Conservation (phyloP, 2,113 vertebrate genomes). For the crab-eating macaque (Macaca fascicularis) region T2T-MFA8v1.1 NC_088380.1:143103001-143103500, state of each 20-base stretch:
- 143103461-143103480: background rate
- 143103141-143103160: background rate
- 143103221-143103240: background rate
- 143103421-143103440: background rate
- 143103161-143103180: background rate
- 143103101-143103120: background rate
- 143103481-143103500: background rate
- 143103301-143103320: background rate
- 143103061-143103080: background rate
- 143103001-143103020: background rate
- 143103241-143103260: background rate
- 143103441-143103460: background rate
- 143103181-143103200: too few species aligned
- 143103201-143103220: background rate
- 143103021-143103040: background rate
- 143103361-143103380: background rate
- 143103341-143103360: background rate
- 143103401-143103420: background rate
- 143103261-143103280: background rate
- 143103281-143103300: background rate
- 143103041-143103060: background rate
- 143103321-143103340: background rate
- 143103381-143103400: background rate
- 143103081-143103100: background rate
- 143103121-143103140: background rate